Evolutionary conservation across 2,113 vertebrate species (phyloP).

Genomic region (Motacilla tschutschensis): DNA sequence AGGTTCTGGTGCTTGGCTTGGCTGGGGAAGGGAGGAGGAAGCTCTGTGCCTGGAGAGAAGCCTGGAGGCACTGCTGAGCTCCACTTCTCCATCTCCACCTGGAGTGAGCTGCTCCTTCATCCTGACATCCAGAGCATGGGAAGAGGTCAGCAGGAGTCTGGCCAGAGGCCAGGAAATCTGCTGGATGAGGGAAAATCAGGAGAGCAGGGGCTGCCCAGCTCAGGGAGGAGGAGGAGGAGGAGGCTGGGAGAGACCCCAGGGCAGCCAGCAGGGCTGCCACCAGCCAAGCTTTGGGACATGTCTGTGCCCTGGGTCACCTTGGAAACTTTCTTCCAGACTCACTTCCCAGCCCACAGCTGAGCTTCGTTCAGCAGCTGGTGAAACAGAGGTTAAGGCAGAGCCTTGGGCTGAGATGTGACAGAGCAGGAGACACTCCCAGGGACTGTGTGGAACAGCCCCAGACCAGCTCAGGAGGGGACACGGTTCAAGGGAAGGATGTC

Average conservation of each 20-base stretch:
- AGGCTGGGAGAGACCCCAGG: background rate
- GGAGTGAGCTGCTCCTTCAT: fast-evolving
- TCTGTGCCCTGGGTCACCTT: background rate
- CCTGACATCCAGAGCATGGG: background rate
- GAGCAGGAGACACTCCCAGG: background rate
- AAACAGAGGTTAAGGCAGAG: background rate
- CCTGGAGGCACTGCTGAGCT: background rate
- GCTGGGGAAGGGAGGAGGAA: background rate
- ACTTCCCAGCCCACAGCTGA: background rate
- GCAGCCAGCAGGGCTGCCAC: background rate
- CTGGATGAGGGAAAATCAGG: background rate
- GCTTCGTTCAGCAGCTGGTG: background rate
- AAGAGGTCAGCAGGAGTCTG: background rate
- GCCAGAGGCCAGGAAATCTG: background rate
- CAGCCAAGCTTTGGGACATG: background rate
- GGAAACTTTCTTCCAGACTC: background rate
- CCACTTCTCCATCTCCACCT: background rate
- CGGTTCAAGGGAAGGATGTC: fast-evolving
- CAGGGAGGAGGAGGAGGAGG: background rate
- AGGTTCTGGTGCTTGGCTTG: background rate
- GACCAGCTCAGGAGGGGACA: background rate
- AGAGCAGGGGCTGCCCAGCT: background rate
- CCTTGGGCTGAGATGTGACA: background rate
- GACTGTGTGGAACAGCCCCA: background rate
- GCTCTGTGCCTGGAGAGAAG: background rate